phyloP scores from a whole-genome alignment of 2,888 invertebrate species.

The Cremastobaeus sp. region DNA sequence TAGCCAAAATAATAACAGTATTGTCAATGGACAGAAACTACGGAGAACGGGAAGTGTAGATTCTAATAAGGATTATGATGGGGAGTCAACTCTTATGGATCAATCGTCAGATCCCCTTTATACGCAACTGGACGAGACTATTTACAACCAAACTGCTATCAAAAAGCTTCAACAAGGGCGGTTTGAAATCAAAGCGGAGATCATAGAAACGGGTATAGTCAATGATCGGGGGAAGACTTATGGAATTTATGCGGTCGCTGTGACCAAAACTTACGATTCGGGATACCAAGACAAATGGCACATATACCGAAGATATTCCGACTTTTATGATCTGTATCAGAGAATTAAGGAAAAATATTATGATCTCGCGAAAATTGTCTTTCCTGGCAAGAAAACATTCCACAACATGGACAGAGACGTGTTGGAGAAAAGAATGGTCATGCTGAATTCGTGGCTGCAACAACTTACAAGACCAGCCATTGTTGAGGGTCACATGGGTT shows the following conservation, averaged over 20 bases:
- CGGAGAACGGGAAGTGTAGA: constrained; percentile 65
- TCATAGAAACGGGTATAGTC: constrained; percentile 82
- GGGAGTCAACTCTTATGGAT: constrained; percentile 67
- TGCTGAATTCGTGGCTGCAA: constrained; percentile 89
- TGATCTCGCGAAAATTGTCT: constrained; percentile 86
- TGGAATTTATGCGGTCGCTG: constrained; percentile 92
- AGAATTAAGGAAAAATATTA: constrained; percentile 91
- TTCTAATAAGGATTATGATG: constrained; percentile 66
- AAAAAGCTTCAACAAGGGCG: constrained; percentile 75
- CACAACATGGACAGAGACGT: constrained; percentile 93
- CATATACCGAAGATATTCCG: constrained; percentile 94
- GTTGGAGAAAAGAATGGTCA: constrained; percentile 89
- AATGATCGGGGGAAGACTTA: constrained; percentile 91
- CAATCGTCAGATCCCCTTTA: constrained; percentile 66
- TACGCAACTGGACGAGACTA: constrained; percentile 69
- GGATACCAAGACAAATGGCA: constrained; percentile 91
- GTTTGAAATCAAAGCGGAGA: constrained; percentile 74
- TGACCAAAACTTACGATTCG: constrained; percentile 84
- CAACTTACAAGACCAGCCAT: constrained; percentile 83
- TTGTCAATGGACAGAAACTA: constrained; percentile 61
- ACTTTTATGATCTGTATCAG: constrained; percentile 93
- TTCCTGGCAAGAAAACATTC: constrained; percentile 96
- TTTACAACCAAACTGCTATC: constrained; percentile 73
- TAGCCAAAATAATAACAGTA: constrained; percentile 23
- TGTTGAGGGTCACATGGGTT: constrained; percentile 81